Conservation (phyloP, 2,888 invertebrate genomes). For the Clistopyga incitator region DNA sequence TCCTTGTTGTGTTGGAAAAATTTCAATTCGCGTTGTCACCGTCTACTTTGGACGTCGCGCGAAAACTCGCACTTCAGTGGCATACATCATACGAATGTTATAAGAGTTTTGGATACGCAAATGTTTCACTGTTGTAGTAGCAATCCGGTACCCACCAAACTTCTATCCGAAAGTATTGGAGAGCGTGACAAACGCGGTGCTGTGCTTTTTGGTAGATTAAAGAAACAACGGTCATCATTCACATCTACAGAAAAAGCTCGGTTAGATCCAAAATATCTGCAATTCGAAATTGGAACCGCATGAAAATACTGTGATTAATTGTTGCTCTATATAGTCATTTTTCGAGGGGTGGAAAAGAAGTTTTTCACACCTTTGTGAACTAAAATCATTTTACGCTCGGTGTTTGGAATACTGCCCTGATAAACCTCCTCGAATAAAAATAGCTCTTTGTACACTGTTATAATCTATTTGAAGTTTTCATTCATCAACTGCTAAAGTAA, state of each 20-base stretch:
- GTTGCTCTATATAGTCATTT: background rate
- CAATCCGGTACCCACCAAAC: constrained; percentile 31
- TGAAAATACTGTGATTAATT: background rate
- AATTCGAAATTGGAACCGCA: background rate
- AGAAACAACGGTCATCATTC: constrained; percentile 39
- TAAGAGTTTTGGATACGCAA: constrained; percentile 33
- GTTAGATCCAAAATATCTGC: background rate
- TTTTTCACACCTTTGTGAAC: too few relatives aligned
- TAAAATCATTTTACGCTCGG: too few relatives aligned
- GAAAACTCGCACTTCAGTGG: constrained; percentile 57
- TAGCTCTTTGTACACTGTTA: too few relatives aligned
- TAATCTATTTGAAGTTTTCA: too few relatives aligned
- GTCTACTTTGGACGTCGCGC: constrained; percentile 42
- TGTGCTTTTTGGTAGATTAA: constrained; percentile 47
- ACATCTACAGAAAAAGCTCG: background rate
- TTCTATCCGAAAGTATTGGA: constrained; percentile 19
- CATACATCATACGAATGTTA: constrained; percentile 53
- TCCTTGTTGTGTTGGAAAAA: constrained; percentile 60
- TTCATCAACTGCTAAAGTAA: too few relatives aligned
- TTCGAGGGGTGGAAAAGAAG: too few relatives aligned
- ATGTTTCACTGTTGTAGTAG: constrained; percentile 12
- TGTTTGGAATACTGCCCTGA: too few relatives aligned
- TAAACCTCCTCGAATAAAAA: too few relatives aligned
- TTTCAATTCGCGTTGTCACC: constrained; percentile 63
- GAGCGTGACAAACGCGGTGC: constrained; percentile 47